Evolutionary conservation across 2,888 invertebrate species (phyloP).

Genomic region (Emmelina monodactyla): DNA sequence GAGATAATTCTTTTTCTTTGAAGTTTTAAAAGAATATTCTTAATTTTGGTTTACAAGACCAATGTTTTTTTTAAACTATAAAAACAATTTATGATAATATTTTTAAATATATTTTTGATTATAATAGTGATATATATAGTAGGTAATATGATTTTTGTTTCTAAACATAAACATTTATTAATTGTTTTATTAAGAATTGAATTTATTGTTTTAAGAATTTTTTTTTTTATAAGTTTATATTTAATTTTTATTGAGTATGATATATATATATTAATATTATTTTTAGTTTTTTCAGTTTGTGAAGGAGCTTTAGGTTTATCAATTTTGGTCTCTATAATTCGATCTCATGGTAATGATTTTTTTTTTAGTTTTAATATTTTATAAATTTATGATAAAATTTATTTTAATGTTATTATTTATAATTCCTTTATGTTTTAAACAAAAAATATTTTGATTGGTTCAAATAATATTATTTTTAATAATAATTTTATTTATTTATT

Average conservation of each 20-base stretch:
- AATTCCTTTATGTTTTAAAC: constrained; percentile 56
- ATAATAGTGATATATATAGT: constrained; percentile 55
- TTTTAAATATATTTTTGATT: constrained; percentile 37
- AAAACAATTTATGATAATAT: constrained; percentile 64
- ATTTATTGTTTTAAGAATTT: constrained; percentile 66
- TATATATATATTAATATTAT: constrained; percentile 66
- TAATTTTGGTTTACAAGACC: constrained; percentile 74
- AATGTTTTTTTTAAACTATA: constrained; percentile 73
- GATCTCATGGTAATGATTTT: constrained; percentile 70
- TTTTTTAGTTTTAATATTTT: constrained; percentile 64
- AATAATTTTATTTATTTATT: constrained; percentile 53
- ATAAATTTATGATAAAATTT: constrained; percentile 67
- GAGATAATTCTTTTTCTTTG: constrained; percentile 62
- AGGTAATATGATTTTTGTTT: constrained; percentile 59
- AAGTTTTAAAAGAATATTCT: constrained; percentile 65
- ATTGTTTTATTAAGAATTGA: constrained; percentile 68
- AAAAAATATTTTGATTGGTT: constrained; percentile 61
- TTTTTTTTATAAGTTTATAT: constrained; percentile 55
- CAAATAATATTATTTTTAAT: constrained; percentile 57
- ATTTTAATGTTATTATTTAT: constrained; percentile 53
- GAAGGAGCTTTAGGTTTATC: constrained; percentile 70
- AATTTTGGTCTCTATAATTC: constrained; percentile 69
- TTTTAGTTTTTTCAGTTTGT: constrained; percentile 71
- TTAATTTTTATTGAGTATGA: constrained; percentile 50
- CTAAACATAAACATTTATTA: constrained; percentile 67